Base-by-base conservation (phyloP, 2,113 vertebrate genomes). In the Cercopithecus mona region DNA sequence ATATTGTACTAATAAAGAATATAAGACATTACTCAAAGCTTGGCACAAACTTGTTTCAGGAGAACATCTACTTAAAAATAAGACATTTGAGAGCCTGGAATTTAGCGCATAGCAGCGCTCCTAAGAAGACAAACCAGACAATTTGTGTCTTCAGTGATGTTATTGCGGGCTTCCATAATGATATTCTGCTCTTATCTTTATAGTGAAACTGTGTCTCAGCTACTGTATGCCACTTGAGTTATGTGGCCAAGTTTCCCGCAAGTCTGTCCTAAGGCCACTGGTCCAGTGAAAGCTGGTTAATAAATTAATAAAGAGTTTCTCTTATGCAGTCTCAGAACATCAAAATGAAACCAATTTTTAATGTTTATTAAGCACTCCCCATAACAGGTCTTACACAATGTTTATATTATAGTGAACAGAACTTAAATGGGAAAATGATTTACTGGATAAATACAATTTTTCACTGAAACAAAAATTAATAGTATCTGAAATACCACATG, bases 1-100 rank as follows among this genome's bases (percentile, higher is more conserved):
- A 99, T 98, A 96, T 80, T 99, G 97, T 98, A 97, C 93, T 97
- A 97, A 98, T 98, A 98, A 98, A 97, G 88, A 98, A 96, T 92
- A 97, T 73, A 98, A 97, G 96, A 98, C 96, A 95, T 97, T 96
- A 97, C 95, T 95, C 96, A 98, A 98, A 98, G 96, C 86, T 97
- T 98, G 98, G 97, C 98, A 98, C 64, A 91, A 97, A 87, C 1
- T 1, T 30, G 8, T 73, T 96, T 96, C 93, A 92, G 79, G 94
- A 97, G 88, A 98, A 92, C 95, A 98, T 95, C 95, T 98, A 91
- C 93, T 97, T 96, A 83, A 98, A 98, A 98, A 96, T 92, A 97
- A 98, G 98, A 86, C 75, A 35, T 94, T 95, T 93, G 80, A 96
- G 96, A 94, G 52, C 82, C 80, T 92, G 79, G 92, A 97, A 95